These are phyloP conservation scores for Diploptera punctata DNA, from an alignment of 2,888 invertebrate genomes.

Conservation along the genomic window DNA sequence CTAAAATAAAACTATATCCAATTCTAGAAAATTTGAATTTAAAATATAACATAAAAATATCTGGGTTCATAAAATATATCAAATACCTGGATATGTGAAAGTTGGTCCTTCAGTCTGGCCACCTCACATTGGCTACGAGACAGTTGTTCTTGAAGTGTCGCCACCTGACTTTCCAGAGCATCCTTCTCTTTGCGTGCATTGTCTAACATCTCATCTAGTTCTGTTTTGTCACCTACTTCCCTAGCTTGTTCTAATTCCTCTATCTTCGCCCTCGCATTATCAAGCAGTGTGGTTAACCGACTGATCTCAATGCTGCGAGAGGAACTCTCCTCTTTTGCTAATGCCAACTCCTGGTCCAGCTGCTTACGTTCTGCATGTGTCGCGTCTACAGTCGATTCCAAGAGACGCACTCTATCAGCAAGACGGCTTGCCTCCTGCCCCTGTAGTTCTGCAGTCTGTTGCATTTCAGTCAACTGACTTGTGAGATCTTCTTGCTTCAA, in stretches of 20 bases:
- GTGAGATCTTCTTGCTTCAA: slow-evolving; percentile 81
- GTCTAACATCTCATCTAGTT: slow-evolving; percentile 73
- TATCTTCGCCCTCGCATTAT: slow-evolving; percentile 85
- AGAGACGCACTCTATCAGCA: slow-evolving; percentile 67
- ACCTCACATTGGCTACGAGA: slow-evolving; percentile 73
- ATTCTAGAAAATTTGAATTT: too few species aligned
- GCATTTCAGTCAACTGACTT: slow-evolving; percentile 70
- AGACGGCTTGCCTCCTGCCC: slow-evolving; percentile 70
- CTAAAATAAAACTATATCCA: too few species aligned
- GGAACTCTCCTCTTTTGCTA: slow-evolving; percentile 75
- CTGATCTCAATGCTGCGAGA: slow-evolving; percentile 82
- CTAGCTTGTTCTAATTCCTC: slow-evolving; percentile 72
- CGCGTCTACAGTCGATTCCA: slow-evolving; percentile 78
- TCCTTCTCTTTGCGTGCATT: slow-evolving; percentile 77
- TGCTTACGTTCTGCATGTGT: slow-evolving; percentile 76
- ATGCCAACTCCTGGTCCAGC: slow-evolving; percentile 73
- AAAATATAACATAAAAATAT: too few species aligned
- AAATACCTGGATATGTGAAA: too few species aligned
- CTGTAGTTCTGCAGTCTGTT: slow-evolving; percentile 65
- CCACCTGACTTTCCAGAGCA: slow-evolving; percentile 69
- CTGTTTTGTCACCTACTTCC: slow-evolving; percentile 72
- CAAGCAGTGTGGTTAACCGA: slow-evolving; percentile 76
- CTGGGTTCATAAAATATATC: too few species aligned
- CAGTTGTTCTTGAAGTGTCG: slow-evolving; percentile 71
- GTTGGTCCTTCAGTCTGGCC: slow-evolving; percentile 68